Evolutionary conservation across 2,113 vertebrate genomes (phyloP).

Genomic region (Sinocyclocheilus maitianheensis): DNA sequence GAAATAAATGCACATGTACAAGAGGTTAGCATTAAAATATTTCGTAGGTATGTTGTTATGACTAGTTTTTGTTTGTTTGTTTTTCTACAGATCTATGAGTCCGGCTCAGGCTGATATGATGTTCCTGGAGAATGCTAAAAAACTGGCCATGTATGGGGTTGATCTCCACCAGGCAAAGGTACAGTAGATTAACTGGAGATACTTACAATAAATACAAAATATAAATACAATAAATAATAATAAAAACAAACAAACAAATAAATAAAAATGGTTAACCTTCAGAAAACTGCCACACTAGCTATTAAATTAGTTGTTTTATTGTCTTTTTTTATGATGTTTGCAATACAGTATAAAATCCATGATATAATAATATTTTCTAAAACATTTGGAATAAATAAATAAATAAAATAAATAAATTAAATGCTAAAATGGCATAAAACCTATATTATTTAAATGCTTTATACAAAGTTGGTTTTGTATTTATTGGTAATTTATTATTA

Average conservation of each 20-base stretch:
- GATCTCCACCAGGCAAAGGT: conserved; percentile 98
- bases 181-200: conserved; percentile 8
- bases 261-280: neutral
- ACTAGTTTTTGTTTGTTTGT: neutral
- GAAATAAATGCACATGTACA: too few species aligned
- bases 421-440: neutral
- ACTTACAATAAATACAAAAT: neutral
- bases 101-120: conserved; percentile 96
- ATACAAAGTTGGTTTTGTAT: neutral
- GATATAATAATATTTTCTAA: too few species aligned
- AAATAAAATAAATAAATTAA: neutral
- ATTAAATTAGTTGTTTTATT: neutral
- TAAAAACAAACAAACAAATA: neutral
- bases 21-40: too few species aligned
- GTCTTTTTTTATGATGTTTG: neutral
- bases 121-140: conserved; percentile 98
- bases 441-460: neutral
- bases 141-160: conserved; percentile 97
- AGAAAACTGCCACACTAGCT: neutral
- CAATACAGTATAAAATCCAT: too few species aligned
- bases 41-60: neutral
- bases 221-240: neutral
- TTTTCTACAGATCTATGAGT: conserved; percentile 85
- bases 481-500: neutral
- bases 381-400: neutral